These are phyloP conservation scores for Trichechus manatus DNA, from an alignment of 2,113 vertebrate genomes.

Conservation along the genomic window DNA sequence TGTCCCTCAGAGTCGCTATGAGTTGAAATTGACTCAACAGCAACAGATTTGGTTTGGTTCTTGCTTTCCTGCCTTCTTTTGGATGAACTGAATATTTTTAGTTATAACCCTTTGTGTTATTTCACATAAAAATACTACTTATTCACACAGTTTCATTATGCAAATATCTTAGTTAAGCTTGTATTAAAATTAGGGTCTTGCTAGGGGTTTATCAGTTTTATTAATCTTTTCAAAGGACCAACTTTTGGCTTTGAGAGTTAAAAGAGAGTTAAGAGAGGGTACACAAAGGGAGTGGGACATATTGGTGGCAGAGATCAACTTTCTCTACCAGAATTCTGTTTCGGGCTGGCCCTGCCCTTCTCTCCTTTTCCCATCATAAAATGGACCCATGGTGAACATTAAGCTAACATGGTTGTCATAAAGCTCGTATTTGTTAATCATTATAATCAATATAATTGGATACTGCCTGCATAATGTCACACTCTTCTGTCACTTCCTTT, in stretches of 20 bases:
- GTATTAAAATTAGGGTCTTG: slow-evolving; percentile 30
- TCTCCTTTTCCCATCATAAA: slow-evolving; percentile 22
- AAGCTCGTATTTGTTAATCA: not conserved
- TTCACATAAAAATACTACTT: slow-evolving; percentile 64
- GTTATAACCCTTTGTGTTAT: slow-evolving; percentile 11
- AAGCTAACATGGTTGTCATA: not conserved
- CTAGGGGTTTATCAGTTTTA: not conserved
- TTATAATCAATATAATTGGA: not conserved
- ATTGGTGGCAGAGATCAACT: not conserved
- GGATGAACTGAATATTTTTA: slow-evolving; percentile 29
- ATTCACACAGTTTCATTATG: slow-evolving; percentile 34
- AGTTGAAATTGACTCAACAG: no score
- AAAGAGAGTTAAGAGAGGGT: slow-evolving; percentile 33
- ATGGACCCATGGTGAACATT: not conserved
- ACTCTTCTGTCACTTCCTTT: slow-evolving; percentile 43
- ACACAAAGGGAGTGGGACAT: not conserved
- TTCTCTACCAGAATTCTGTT: slow-evolving; percentile 2
- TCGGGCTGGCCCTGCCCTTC: not conserved
- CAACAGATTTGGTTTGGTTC: no score
- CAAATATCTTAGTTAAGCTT: slow-evolving; percentile 53
- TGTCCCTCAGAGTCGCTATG: no score
- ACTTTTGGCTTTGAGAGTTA: not conserved
- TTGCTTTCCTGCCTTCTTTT: not conserved
- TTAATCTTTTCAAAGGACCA: not conserved
- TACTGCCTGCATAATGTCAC: not conserved